Evolutionary conservation across 2,888 invertebrate genomes (phyloP).

Genomic region (Lithophane socia): DNA sequence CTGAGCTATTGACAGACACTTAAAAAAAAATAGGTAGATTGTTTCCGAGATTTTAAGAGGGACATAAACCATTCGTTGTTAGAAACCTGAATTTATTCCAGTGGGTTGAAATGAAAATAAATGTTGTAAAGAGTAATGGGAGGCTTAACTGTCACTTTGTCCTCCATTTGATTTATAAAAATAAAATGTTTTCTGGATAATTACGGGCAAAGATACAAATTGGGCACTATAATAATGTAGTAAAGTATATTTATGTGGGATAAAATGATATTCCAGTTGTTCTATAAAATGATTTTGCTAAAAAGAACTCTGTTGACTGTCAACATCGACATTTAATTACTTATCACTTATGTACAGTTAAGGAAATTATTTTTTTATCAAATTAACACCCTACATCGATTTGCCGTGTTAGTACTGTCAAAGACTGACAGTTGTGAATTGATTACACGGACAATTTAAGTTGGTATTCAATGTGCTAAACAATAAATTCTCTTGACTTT

Average conservation of each 20-base stretch:
- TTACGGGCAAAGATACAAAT: not conserved
- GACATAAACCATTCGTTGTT: slow-evolving; percentile 13
- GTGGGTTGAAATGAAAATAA: slow-evolving; percentile 35
- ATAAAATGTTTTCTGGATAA: not conserved
- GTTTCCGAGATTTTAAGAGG: slow-evolving; percentile 21
- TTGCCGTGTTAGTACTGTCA: no score
- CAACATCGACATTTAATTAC: no score
- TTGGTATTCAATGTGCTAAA: not conserved
- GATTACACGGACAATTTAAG: no score
- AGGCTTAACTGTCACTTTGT: slow-evolving; percentile 36
- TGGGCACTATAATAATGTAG: no score
- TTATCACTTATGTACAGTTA: not conserved
- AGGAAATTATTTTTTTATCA: not conserved
- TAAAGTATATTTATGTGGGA: not conserved
- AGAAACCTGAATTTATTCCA: slow-evolving; percentile 31
- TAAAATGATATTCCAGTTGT: not conserved
- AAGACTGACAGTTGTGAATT: no score
- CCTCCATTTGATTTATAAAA: slow-evolving; percentile 25
- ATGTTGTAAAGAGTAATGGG: slow-evolving; percentile 37
- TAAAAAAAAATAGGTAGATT: not conserved
- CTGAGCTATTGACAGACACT: not conserved
- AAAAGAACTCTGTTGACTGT: no score
- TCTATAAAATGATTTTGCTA: not conserved
- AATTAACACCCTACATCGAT: not conserved
- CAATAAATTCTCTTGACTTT: not conserved